These are phyloP conservation scores for Calidris pugnax DNA, from an alignment of 2,113 vertebrate species.

Conservation along the genomic window DNA sequence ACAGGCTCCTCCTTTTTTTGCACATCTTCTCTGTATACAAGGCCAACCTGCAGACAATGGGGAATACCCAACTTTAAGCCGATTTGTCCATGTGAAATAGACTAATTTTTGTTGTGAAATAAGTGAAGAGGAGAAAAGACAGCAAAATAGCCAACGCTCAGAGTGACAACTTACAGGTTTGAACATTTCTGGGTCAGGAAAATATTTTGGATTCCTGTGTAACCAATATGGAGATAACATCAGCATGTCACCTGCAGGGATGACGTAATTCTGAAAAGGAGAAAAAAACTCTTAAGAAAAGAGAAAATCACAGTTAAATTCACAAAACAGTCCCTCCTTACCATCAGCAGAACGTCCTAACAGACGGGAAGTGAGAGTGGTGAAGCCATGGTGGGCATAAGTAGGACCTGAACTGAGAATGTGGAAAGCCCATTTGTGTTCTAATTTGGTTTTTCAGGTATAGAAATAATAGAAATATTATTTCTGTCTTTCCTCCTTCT, in stretches of 20 bases:
- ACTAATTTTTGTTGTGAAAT: background rate
- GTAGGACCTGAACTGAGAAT: background rate
- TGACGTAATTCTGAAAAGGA: slow-evolving; percentile 75
- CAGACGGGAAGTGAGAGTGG: background rate
- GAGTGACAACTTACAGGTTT: slow-evolving; percentile 78
- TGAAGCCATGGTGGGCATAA: background rate
- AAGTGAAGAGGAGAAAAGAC: background rate
- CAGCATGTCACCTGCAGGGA: slow-evolving; percentile 83
- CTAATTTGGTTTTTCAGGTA: background rate
- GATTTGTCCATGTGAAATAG: background rate
- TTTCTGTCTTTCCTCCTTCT: background rate
- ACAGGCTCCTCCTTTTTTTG: background rate
- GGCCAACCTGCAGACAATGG: background rate
- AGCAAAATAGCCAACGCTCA: background rate
- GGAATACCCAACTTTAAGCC: background rate
- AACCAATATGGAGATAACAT: slow-evolving; percentile 85
- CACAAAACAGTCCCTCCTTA: background rate
- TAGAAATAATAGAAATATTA: background rate
- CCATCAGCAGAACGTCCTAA: background rate
- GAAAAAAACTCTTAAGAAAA: slow-evolving; percentile 14
- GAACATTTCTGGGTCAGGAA: slow-evolving; percentile 82
- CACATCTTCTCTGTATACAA: background rate
- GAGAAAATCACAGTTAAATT: background rate
- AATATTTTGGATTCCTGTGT: slow-evolving; percentile 83
- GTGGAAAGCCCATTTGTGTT: background rate